phyloP scores from a whole-genome alignment of 2,113 vertebrate genomes.

The Rhipidura dahli region DNA sequence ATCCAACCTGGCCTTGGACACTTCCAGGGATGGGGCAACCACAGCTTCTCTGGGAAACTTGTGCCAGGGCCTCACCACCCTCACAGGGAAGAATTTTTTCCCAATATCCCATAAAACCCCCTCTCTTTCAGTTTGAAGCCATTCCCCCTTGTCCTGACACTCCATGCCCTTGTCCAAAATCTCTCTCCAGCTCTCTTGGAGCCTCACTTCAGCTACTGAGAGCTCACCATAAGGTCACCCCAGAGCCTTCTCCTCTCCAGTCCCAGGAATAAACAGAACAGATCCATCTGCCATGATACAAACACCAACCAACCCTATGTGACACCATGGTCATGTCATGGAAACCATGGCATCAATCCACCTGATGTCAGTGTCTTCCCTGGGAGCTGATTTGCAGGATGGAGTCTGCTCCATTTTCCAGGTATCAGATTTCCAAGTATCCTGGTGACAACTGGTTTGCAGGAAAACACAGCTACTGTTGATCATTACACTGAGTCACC shows the following conservation, averaged over 20 bases:
- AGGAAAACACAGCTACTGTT: background rate
- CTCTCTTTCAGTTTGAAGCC: background rate
- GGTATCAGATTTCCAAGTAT: background rate
- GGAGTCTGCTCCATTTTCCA: background rate
- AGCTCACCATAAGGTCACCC: background rate
- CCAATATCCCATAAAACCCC: background rate
- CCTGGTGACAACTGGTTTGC: background rate
- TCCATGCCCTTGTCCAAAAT: background rate
- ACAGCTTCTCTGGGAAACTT: background rate
- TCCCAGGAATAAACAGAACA: background rate
- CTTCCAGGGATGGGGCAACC: background rate
- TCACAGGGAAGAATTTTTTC: background rate
- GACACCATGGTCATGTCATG: background rate
- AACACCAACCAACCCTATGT: background rate
- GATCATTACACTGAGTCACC: background rate
- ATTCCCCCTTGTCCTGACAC: background rate
- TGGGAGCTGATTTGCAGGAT: background rate
- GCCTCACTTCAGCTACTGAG: background rate
- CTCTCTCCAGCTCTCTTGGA: background rate
- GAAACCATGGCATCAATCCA: background rate
- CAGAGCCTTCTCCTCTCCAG: background rate
- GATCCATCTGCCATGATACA: background rate
- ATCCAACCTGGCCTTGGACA: background rate
- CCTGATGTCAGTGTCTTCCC: fast-evolving
- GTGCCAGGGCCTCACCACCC: fast-evolving